Evolutionary conservation across 1,140 invertebrate genomes (phyloP), one percentile per base, ranked within the genome.

Genomic region (Whitmania pigra): DNA sequence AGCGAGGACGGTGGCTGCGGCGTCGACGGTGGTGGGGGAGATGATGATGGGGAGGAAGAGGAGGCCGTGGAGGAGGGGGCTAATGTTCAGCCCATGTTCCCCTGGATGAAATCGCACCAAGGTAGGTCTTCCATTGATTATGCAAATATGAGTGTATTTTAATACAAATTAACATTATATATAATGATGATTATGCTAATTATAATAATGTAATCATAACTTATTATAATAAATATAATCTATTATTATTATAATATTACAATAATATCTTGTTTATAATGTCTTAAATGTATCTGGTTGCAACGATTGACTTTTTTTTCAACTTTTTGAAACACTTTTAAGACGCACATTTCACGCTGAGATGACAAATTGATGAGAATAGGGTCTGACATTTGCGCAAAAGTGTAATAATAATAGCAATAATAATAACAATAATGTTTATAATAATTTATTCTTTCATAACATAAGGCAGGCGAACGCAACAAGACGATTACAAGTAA

Each of bases 1-100:
- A 63, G 57, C 57, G 57, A 63, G 11, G 57, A 63, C 57, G 57
- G 29, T 13, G 29, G 57, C 22, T 22, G 22, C 57, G 57, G 57
- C 6, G 29, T 13, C 20, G 29, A 63, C 18, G 29, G 29, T 1
- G 57, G 11, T 31, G 29, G 3, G 22, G 57, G 29, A 11, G 57
- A 63, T 15, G 57, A 63, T 20, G 57, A 25, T 7, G 57, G 22
- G 11, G 57, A 63, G 22, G 57, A 63, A 13, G 57, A 63, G 22
- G 57, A 63, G 57, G 57, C 57, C 57, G 29, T 31, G 9, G 57
- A 63, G 22, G 57, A 63, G 57, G 57, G 57, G 57, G 57, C 22
- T 7, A 63, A 63, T n/a, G 57, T 63, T 63, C 57, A 63, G 57
- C 57, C 57, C 57, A 63, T 63, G 57, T 63, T 63, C 57, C 57